phyloP scores from a whole-genome alignment of 2,113 vertebrate genomes.

The Asarcornis scutulata region DNA sequence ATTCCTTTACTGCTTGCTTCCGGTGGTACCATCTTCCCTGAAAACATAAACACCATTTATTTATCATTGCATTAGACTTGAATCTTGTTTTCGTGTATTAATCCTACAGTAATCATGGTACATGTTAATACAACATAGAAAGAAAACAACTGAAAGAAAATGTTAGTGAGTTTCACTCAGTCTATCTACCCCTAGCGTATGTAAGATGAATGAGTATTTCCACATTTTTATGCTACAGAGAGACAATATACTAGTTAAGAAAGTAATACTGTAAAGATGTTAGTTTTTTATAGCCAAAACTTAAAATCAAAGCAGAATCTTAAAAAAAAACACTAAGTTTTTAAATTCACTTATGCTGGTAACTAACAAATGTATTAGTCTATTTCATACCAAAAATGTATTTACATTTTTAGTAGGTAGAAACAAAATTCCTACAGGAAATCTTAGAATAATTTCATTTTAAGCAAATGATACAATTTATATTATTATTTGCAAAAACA shows the following conservation, averaged over 20 bases:
- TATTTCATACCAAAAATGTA: neutral
- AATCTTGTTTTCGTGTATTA: neutral
- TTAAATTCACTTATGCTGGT: neutral
- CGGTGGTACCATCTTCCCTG: conserved; percentile 91
- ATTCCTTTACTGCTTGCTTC: conserved; percentile 93
- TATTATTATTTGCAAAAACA: neutral
- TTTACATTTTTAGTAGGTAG: neutral
- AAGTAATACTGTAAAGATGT: neutral
- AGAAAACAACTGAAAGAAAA: neutral
- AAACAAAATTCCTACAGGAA: neutral
- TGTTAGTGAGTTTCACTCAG: neutral
- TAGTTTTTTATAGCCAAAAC: neutral
- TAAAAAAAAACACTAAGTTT: neutral
- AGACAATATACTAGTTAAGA: neutral
- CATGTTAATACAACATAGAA: neutral
- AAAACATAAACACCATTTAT: conserved; percentile 57
- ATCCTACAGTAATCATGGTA: neutral
- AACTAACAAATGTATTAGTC: neutral
- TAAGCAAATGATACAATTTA: neutral
- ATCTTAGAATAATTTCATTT: neutral
- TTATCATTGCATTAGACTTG: conserved; percentile 1
- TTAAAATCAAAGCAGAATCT: neutral
- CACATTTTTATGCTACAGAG: neutral
- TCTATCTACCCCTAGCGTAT: neutral
- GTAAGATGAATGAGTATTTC: neutral